Base-by-base conservation (phyloP, 1,140 invertebrate genomes). In the Hyles vespertilio region DNA sequence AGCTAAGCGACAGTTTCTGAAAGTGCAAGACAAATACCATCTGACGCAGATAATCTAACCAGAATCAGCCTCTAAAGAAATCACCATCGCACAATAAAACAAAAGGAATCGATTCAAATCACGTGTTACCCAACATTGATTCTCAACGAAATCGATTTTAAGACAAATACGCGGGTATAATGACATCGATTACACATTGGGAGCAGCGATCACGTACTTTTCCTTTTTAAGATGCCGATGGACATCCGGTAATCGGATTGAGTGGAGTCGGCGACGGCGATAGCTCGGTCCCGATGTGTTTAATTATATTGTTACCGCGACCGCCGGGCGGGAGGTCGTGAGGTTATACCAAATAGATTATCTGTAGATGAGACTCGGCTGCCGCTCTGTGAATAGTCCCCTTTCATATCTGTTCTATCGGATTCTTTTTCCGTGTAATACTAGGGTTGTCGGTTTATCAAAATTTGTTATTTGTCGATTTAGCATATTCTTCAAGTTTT, bases 281-380 rank as follows among this genome's bases (percentile, higher is more conserved):
- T 8, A 40, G 36, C 4, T 40, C 36, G 36, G 8, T 5, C 36
- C 8, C 67, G 79, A 85, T 85, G 74, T 84, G 83, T 88, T 88
- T 88, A 88, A 88, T 88, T 86, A 88, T 88, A 87, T 87, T 85
- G 85, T 88, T 84, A 85, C 76, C 70, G 72, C 77, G 76, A 72
- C 75, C 74, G 71, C 59, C 64, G 63, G 54, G 55, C 65, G 62
- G 69, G 74, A 81, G 85, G 83, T 88, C 85, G 85, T 81, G 85
- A 79, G 85, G 85, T 88, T 84, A 87, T 67, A 84, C 76, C 73
- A 87, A 86, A 88, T 86, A 86, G 81, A 88, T 88, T 85, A 88
- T 88, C 85, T 87, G 67, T 76, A 78, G 79, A 82, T 73, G 77
- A 74, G 75, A 70, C 69, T 74, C 68, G 74, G 81, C 85, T 86